Conservation (phyloP, 2,888 invertebrate genomes). For the Cataglyphis albicans region DNA sequence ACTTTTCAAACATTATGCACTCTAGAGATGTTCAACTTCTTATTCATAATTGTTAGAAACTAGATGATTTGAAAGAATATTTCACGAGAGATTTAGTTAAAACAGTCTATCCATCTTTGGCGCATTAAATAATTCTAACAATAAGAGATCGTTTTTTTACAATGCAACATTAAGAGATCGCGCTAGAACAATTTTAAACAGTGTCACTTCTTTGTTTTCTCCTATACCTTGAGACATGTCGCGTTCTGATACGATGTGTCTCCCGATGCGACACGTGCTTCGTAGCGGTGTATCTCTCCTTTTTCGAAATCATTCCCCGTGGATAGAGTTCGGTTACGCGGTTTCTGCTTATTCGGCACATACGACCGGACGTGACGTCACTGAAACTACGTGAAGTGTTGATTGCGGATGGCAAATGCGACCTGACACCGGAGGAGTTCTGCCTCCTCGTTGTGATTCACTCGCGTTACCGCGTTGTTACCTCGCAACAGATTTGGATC, state of each 20-base stretch:
- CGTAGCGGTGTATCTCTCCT: constrained; percentile 54
- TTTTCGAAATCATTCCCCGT: constrained; percentile 68
- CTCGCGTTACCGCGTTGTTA: constrained; percentile 34
- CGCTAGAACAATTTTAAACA: neutral
- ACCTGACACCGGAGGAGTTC: constrained; percentile 77
- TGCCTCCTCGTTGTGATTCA: constrained; percentile 60
- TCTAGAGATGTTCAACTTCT: too few species aligned
- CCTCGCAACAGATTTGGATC: constrained; percentile 33
- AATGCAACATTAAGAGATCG: neutral
- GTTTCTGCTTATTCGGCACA: constrained; percentile 80
- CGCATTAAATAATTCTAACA: constrained; percentile 1
- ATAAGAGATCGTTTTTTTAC: neutral
- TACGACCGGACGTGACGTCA: constrained; percentile 82
- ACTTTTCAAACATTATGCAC: too few species aligned
- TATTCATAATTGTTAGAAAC: neutral
- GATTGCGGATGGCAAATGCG: constrained; percentile 80
- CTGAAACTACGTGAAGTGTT: constrained; percentile 73
- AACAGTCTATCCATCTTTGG: neutral
- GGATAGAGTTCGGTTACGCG: constrained; percentile 75
- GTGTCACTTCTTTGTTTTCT: neutral
- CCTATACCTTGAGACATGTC: neutral
- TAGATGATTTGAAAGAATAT: neutral
- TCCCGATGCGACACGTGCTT: constrained; percentile 64
- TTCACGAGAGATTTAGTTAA: neutral
- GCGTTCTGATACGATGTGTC: constrained; percentile 35